A percentile compares a stretch with the other conserved stretches of the same genome.
phyloP scores from a whole-genome alignment of 2,888 invertebrate genomes.

The Standfussiana lucernea region DNA sequence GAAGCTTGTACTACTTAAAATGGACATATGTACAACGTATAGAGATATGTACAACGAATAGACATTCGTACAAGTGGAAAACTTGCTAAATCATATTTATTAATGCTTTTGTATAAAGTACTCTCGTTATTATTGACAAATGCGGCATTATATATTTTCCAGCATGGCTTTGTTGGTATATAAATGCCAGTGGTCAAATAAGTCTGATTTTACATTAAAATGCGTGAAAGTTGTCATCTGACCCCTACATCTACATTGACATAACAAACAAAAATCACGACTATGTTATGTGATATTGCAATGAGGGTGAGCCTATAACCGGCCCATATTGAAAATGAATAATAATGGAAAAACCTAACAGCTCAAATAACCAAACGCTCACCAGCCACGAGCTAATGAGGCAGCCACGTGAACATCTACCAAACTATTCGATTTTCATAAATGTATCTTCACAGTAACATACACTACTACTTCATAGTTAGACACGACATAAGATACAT shows the following conservation, averaged over 20 bases:
- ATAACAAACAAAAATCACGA: not conserved
- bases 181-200: not conserved
- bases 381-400: not conserved
- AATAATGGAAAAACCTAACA: not conserved
- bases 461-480: not conserved
- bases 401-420: not conserved
- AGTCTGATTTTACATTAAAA: too few species aligned
- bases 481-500: not conserved
- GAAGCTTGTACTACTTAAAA: not conserved
- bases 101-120: not conserved
- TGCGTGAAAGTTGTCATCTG: too few species aligned
- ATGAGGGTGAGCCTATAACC: not conserved
- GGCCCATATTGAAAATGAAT: not conserved
- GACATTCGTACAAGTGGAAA: too few species aligned
- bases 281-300: not conserved
- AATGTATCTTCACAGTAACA: not conserved
- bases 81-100: not conserved
- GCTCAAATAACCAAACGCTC: not conserved
- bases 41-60: too few species aligned
- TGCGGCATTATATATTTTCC: too few species aligned
- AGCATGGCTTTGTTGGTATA: constrained; percentile 15
- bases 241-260: not conserved
- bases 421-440: not conserved
- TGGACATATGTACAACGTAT: too few species aligned
- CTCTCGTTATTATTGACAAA: not conserved